phyloP scores from a whole-genome alignment of 2,113 vertebrate genomes.

The Arizona elegans region DNA sequence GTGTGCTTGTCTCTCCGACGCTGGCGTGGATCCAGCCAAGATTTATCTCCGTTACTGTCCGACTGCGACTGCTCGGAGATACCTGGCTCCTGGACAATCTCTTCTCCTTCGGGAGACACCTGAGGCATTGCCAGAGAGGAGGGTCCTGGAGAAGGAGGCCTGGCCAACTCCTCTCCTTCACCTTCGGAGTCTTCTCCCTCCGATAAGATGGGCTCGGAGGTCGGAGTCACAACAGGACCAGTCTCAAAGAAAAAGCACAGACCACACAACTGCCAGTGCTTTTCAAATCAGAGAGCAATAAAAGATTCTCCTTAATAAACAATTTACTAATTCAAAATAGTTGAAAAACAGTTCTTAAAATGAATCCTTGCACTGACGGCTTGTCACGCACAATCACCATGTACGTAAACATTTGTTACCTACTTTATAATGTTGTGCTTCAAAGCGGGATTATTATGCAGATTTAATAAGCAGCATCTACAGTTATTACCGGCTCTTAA shows the following conservation, averaged over 20 bases:
- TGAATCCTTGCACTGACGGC: not conserved
- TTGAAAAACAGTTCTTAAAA: conserved; percentile 17
- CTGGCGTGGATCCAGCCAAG: too few relatives aligned
- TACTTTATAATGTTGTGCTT: not conserved
- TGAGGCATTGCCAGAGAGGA: too few relatives aligned
- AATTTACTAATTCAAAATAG: conserved; percentile 9
- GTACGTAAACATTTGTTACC: not conserved
- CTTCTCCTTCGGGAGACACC: too few relatives aligned
- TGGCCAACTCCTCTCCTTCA: too few relatives aligned
- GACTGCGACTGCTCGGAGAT: too few relatives aligned
- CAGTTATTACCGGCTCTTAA: conserved; percentile 3
- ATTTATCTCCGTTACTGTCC: too few relatives aligned
- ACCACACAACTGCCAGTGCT: not conserved
- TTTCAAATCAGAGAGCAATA: conserved; percentile 12
- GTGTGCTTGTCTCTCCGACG: too few relatives aligned
- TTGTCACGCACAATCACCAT: not conserved
- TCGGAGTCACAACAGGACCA: not conserved
- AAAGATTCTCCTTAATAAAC: not conserved
- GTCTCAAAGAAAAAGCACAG: not conserved
- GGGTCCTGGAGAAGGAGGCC: too few relatives aligned
- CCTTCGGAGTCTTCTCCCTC: too few relatives aligned
- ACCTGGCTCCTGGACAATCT: too few relatives aligned
- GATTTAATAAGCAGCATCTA: conserved; percentile 24
- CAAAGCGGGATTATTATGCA: not conserved
- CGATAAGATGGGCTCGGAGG: too few relatives aligned